A percentile compares a stretch with the other conserved stretches of the same genome.
These are phyloP conservation scores for Pyxicephalus adspersus DNA, from an alignment of 2,113 vertebrate genomes.

Conservation along the genomic window DNA sequence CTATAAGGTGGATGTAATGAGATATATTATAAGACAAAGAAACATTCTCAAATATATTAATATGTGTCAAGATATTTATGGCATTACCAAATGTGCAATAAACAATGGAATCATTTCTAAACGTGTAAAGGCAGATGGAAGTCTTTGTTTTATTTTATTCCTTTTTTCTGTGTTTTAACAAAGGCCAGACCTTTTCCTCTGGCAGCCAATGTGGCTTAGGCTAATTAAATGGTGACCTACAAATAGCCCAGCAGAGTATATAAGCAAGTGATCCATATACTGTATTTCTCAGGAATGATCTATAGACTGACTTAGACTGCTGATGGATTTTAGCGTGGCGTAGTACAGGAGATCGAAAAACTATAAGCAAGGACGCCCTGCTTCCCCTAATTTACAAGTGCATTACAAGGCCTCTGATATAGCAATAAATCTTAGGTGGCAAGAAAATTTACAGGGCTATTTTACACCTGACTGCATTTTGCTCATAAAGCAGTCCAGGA, in stretches of 20 bases:
- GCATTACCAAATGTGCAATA: no score
- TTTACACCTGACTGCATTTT: constrained; percentile 41
- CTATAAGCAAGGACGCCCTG: constrained; percentile 35
- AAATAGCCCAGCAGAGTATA: constrained; percentile 38
- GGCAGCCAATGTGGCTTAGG: constrained; percentile 33
- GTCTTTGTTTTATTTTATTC: no score
- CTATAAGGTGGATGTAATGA: constrained; percentile 15
- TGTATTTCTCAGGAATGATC: constrained; percentile 44
- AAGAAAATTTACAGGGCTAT: constrained; percentile 36
- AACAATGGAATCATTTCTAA: constrained; percentile 24
- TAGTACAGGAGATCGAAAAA: constrained; percentile 33
- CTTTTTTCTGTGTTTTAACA: constrained; percentile 13
- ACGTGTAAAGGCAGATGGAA: constrained; percentile 35
- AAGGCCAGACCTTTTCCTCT: constrained; percentile 27
- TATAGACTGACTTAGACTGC: constrained; percentile 40
- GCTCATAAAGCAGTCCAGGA: constrained; percentile 21
- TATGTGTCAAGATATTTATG: constrained; percentile 24
- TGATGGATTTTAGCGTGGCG: constrained; percentile 26
- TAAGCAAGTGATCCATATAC: constrained; percentile 46
- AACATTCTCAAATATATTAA: constrained; percentile 21
- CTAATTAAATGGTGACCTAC: constrained; percentile 52
- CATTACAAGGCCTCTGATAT: constrained; percentile 46
- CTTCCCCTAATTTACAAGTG: constrained; percentile 46
- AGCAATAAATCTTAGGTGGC: constrained; percentile 28
- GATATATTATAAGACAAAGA: constrained; percentile 25